A percentile compares a stretch with the other conserved stretches of the same genome.
Evolutionary conservation across 1,140 invertebrate species (phyloP).

Genomic region (Cherax destructor): DNA sequence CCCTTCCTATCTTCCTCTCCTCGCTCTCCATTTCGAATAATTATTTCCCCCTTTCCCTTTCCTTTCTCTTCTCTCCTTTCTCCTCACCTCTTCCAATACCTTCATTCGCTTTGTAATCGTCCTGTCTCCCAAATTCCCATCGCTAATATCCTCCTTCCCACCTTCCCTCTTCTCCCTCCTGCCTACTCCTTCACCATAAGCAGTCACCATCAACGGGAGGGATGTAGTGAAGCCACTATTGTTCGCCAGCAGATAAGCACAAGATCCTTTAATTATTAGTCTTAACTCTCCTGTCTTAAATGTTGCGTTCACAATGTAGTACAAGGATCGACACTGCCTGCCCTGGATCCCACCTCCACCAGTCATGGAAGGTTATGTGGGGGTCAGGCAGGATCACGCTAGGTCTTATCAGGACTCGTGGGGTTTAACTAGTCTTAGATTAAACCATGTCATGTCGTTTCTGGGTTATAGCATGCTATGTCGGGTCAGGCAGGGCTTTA

Average conservation of each 20-base stretch:
- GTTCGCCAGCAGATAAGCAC: background rate
- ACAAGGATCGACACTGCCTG: background rate
- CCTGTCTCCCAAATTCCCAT: no score
- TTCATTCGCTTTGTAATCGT: no score
- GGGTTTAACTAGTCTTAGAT: no score
- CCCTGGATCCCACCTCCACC: background rate
- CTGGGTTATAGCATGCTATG: no score
- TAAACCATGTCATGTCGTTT: no score
- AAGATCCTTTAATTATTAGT: conserved; percentile 12
- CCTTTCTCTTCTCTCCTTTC: background rate
- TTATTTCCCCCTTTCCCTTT: background rate
- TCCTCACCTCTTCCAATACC: background rate
- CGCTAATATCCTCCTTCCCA: no score
- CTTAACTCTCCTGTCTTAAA: background rate
- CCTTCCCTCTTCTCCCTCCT: background rate
- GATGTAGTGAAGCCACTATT: conserved; percentile 1
- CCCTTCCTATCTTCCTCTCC: no score
- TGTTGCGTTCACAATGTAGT: background rate
- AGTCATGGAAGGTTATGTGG: background rate
- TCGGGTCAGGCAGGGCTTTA: no score
- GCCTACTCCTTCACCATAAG: background rate
- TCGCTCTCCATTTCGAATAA: background rate
- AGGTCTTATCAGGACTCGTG: no score
- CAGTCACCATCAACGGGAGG: background rate
- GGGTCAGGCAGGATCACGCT: background rate